phyloP scores from a whole-genome alignment of 2,113 vertebrate species.

The Neogale vison region DNA sequence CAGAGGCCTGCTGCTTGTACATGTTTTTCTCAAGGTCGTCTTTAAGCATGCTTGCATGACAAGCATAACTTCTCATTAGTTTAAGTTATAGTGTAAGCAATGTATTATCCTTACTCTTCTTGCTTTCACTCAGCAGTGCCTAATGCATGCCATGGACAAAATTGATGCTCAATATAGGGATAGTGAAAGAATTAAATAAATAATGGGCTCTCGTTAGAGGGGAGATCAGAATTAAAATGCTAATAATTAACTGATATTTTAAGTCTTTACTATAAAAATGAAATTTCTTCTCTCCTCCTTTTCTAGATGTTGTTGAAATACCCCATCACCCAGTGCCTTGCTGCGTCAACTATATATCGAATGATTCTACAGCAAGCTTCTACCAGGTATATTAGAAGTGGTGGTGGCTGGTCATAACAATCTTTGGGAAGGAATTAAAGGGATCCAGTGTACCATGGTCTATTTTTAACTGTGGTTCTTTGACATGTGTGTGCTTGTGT shows the following conservation, averaged over 20 bases:
- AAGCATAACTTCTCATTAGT: too few species aligned
- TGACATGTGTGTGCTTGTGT: too few species aligned
- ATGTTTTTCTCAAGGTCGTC: too few species aligned
- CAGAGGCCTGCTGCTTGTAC: too few species aligned
- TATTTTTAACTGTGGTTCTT: constrained; percentile 10
- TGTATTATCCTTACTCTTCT: neutral
- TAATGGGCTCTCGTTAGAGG: neutral
- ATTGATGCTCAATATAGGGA: neutral
- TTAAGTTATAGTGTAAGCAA: too few species aligned
- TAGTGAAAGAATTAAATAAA: neutral
- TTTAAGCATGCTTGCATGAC: too few species aligned
- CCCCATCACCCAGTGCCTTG: constrained; percentile 82
- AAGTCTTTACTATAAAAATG: neutral
- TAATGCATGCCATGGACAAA: neutral
- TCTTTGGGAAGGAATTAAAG: neutral
- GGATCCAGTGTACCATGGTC: neutral
- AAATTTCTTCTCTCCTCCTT: constrained; percentile 13
- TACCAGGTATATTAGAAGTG: constrained; percentile 78
- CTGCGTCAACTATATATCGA: constrained; percentile 84
- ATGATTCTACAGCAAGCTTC: constrained; percentile 86
- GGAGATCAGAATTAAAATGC: neutral
- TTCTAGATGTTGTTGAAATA: constrained; percentile 86
- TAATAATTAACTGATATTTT: neutral
- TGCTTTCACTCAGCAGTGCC: neutral
- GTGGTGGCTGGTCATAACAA: neutral